A percentile compares a stretch with the other conserved stretches of the same genome.
Evolutionary conservation across 30 jellyfish, hydroid and myxozoan species (phyloP).

Genomic region (Aurelia coerulea): DNA sequence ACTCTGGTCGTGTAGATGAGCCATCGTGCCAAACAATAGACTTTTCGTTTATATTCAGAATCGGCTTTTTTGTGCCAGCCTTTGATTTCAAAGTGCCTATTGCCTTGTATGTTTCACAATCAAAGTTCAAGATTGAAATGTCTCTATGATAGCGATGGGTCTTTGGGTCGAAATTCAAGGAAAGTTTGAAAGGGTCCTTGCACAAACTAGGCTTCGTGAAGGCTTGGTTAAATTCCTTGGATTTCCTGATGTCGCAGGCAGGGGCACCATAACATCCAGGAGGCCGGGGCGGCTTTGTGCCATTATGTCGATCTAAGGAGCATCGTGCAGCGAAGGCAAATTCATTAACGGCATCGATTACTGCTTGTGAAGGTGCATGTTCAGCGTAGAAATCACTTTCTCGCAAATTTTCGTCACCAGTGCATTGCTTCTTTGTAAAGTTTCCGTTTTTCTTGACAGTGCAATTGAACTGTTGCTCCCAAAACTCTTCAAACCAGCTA

Average conservation of each 20-base stretch:
- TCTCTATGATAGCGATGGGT: background rate
- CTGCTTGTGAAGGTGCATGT: background rate
- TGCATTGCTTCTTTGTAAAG: background rate
- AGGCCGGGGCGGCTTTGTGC: background rate
- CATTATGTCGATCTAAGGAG: background rate
- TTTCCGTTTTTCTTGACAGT: background rate
- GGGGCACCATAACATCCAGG: no score
- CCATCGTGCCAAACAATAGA: conserved; percentile 21
- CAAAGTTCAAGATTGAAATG: conserved; percentile 2
- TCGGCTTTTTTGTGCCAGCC: background rate
- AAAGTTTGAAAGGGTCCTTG: background rate
- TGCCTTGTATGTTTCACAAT: background rate
- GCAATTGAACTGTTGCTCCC: conserved; percentile 45
- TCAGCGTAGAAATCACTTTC: background rate
- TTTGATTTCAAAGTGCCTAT: conserved; percentile 9
- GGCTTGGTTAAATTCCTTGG: no score
- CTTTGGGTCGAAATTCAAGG: background rate
- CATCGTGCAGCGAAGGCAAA: background rate
- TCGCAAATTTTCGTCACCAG: background rate
- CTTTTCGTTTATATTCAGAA: background rate
- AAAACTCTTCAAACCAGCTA: conserved; percentile 40
- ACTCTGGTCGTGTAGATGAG: background rate
- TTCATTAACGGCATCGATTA: conserved; percentile 3
- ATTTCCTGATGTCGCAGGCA: no score
- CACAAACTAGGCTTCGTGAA: background rate